These are phyloP conservation scores for Virgularia gustaviana DNA, from an alignment of 92 coral and sea anemone species.

Conservation along the genomic window DNA sequence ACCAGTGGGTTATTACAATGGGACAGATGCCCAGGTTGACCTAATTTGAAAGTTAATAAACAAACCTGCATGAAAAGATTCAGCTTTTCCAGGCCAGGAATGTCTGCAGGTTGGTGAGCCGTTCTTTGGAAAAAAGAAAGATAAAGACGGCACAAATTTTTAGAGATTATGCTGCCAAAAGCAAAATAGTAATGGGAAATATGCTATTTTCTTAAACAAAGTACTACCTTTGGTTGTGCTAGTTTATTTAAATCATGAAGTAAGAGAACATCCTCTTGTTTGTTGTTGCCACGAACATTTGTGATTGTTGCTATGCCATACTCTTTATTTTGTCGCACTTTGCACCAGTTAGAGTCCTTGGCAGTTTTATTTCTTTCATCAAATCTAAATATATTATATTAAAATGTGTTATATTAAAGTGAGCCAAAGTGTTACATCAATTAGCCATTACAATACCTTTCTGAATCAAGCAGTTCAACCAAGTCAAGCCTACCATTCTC, in stretches of 20 bases:
- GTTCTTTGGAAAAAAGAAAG: background rate
- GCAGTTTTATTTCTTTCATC: background rate
- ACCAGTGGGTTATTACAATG: too few relatives aligned
- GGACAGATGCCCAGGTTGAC: too few relatives aligned
- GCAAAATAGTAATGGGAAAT: too few relatives aligned
- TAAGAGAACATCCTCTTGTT: slow-evolving; percentile 72
- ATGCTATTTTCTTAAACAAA: background rate
- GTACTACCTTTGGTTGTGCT: slow-evolving; percentile 65
- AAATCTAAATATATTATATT: background rate
- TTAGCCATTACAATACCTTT: too few relatives aligned
- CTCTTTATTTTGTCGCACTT: slow-evolving; percentile 7
- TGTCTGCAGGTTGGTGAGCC: slow-evolving; percentile 22
- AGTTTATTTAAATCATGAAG: slow-evolving; percentile 69
- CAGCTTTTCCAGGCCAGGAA: slow-evolving; percentile 18
- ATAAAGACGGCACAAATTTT: background rate
- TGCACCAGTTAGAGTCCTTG: slow-evolving; percentile 2
- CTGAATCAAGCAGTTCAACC: slow-evolving; percentile 22
- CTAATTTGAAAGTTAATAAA: too few relatives aligned
- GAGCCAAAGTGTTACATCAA: too few relatives aligned
- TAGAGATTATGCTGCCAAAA: too few relatives aligned
- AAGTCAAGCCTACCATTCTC: slow-evolving; percentile 30
- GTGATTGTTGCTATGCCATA: slow-evolving; percentile 23
- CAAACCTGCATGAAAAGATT: slow-evolving; percentile 24
- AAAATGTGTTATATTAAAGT: background rate
- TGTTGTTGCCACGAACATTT: background rate